Evolutionary conservation across 2,797 vertebrate species (phyloP), one percentile per base, ranked within the genome.

Genomic region (Galagoides demidoff): DNA sequence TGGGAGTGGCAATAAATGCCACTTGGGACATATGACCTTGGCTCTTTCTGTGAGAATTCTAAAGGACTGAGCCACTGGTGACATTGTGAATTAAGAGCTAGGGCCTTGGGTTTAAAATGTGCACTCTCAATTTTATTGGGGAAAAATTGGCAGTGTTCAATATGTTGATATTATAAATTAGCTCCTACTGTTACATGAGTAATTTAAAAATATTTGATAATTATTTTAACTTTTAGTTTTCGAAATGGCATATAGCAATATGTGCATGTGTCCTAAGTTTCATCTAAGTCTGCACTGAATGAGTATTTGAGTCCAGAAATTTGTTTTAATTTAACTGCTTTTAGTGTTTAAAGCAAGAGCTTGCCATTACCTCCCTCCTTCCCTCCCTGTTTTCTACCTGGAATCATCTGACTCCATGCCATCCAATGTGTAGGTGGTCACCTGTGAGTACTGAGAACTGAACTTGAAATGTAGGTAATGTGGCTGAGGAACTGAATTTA

Each of bases 211-310:
- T 74, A 31, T 52, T 76, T 83, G 64, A 22, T 52, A 82, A 81
- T 79, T 93, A 85, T 66, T 84, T 95, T 79, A 90, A 82, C 43
- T 27, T 82, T 14, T 77, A 11, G n/a, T 59, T 82, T 22, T 52
- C 81, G 55, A 85, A 55, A 84, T 57, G 20, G 16, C 20, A 86
- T 59, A 61, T 70, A 74, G n/a, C 66, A 61, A 59, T 22, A 59
- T 23, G 23, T 34, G 37, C 23, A 52, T 23, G 23, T 34, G 39
- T 20, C 89, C 39, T 86, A 68, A 22, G 27, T 19, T 66, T 96
- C 76, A 49, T 59, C 22, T 31, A 66, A n/a, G 23, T 34, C 43
- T 95, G 55, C 3, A 37, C 19, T 68, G 76, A 43, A 34, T 63
- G 25, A 66, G 1, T 27, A 37, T 49, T 27, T 76, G 55, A 74